Evolutionary conservation across 2,888 invertebrate genomes (phyloP), one percentile per base, ranked within the genome.

Genomic region (Philereme transversata): DNA sequence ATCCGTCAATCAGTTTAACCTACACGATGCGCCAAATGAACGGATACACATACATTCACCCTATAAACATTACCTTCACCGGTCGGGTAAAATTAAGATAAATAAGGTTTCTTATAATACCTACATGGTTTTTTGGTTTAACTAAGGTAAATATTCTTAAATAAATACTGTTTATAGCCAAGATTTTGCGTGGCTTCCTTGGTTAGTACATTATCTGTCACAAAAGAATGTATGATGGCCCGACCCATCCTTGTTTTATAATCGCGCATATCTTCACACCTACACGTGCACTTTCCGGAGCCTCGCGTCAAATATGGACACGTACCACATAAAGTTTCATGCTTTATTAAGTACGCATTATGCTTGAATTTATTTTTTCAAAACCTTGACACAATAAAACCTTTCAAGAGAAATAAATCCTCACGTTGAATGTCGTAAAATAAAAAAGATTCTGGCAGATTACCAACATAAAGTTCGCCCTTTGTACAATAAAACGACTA

Each of bases 331-430:
- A 60, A 63, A 63, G 36, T 60, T 50, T 49, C 56, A 33, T 59
- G 56, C 33, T 63, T 63, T 63, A 63, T 63, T 46, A 11, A 46
- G 33, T 40, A 51, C n/a, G 44, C 55, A 49, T 22, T 6, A 34
- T 5, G 10, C 53, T 54, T 46, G 46, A 53, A 63, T 57, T 63
- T 56, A 63, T 63, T 56, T 60, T 57, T 53, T 49, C 55, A 63
- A 43, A 62, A 54, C 62, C 63, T 63, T 63, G 63, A 50, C 63
- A 63, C 59, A 56, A 63, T 63, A 59, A 56, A 59, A 55, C 44
- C 22, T 51, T 38, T 49, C 22, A 55, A 51, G 10, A 49, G 40
- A 48, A 51, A 59, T 62, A 62, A 59, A 56, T 59, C 56, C 56
- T 52, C 47, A 41, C 5, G 46, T 59, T 49, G 36, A 50, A 50